A percentile compares a stretch with the other conserved stretches of the same genome.
Conservation (phyloP, 2,113 vertebrate species). For the Talpa occidentalis region DNA sequence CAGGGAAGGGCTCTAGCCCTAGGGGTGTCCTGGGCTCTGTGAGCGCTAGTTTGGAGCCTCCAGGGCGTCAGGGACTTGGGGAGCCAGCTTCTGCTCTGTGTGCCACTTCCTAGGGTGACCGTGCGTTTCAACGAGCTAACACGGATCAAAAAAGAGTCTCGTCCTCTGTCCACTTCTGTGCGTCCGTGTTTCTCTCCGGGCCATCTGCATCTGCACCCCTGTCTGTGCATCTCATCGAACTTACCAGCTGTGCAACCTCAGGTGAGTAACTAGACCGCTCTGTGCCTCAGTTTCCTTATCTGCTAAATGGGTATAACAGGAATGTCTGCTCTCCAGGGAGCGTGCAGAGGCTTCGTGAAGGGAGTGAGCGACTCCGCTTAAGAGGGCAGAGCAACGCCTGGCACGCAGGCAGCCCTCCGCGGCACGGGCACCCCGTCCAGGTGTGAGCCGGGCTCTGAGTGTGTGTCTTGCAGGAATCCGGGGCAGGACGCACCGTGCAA, state of each 20-base stretch:
- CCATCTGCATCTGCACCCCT: neutral
- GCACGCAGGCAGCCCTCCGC: neutral
- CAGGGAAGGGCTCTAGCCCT: neutral
- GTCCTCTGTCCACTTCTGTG: too few species aligned
- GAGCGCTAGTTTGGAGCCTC: neutral
- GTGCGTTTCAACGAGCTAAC: too few species aligned
- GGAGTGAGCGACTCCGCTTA: too few species aligned
- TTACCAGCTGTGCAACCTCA: neutral
- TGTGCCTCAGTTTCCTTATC: constrained; percentile 6
- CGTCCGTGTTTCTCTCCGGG: neutral
- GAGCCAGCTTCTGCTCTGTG: neutral
- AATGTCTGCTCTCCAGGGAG: neutral
- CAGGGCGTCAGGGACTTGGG: too few species aligned
- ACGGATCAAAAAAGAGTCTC: too few species aligned
- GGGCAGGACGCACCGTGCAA: neutral
- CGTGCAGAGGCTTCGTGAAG: neutral
- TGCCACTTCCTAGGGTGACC: too few species aligned
- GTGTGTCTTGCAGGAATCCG: neutral
- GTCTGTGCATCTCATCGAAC: too few species aligned
- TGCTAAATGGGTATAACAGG: neutral
- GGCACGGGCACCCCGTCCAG: neutral
- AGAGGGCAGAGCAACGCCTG: neutral
- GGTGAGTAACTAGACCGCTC: neutral
- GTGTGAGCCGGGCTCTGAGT: rapidly evolving
- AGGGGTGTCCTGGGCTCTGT: neutral